Base-by-base conservation (phyloP, 2,888 invertebrate genomes). In the Taphrorychus bicolor region DNA sequence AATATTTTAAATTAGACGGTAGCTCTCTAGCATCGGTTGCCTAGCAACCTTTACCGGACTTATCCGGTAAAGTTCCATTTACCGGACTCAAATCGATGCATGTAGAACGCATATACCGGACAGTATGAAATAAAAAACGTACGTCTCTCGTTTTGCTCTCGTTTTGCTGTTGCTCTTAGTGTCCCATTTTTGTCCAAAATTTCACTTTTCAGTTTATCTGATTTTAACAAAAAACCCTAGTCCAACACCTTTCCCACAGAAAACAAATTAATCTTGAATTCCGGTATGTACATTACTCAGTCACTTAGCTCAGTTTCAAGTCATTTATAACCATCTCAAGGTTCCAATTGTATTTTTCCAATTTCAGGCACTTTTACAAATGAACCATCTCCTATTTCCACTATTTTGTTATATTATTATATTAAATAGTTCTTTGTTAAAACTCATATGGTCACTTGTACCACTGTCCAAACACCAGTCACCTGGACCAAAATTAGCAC, bases 341-440 rank as follows among this genome's bases (percentile, higher is more conserved):
- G 75, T 57, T 74, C 69, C 51, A 75, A 41, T 49, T 74, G 61
- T 1, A 76, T 69, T n/a, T 75, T 66, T 5, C 74, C 76, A 17
- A 68, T 60, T 53, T 73, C 74, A 23, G 66, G 59, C 17, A 71
- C 64, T 9, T 57, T 5, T 14, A 45, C n/a, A 14, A 14, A 5
- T 11, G 45, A 5, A 14, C 64, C 64, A 75, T 65, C 72, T 57
- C 17, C 76, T 17, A 69, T 54, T 32, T 9, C 72, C 71, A 19
- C 70, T 62, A 67, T 76, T 72, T 59, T 5, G 5, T 16, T 16
- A 5, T 5, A 5, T 45, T 5, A 51, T 7, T 9, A 18, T 51
- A 17, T 7, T 5, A 45, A 51, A 51, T 11, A 17, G 51, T 19
- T 5, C 9, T 17, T 7, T 5, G 19, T 51, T 14, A 51, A n/a